Evolutionary conservation across 2,888 invertebrate genomes (phyloP), one percentile per base, ranked within the genome.

Genomic region (Himalopsyche tibetana): DNA sequence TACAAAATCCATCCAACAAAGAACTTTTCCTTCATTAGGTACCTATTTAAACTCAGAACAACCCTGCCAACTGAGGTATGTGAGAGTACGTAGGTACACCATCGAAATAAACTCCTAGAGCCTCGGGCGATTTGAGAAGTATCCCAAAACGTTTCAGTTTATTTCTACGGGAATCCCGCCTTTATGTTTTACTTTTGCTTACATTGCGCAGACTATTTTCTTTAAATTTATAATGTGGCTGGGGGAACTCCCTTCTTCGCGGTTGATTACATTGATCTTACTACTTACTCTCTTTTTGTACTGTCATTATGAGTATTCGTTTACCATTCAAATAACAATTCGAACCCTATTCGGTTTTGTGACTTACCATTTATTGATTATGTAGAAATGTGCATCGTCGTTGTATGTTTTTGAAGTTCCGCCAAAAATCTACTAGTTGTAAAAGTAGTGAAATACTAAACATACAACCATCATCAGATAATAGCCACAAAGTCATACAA

Each of bases 241-340:
- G n/a, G 81, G 87, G 83, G 69, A 85, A 63, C 36, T 85, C 85
- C 63, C 80, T 80, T 51, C 69, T 83, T 86, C 82, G 79, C 38
- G 81, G 86, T 63, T 87, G 87, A 87, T 87, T 87, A 82, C 85
- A 79, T 84, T 79, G 55, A 85, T 80, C 83, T 85, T 83, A 55
- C 74, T 74, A 74, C 40, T 40, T 38, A 74, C 40, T 40, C 55
- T 42, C 63, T 56, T 83, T 55, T 56, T 55, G 63, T 42, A 74
- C 63, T 69, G 63, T 56, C 38, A 69, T 69, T 74, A 51, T 69
- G 28, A 63, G 81, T 82, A 69, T 84, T 82, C 69, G 82, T 85
- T 85, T 69, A 82, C 81, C 63, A 69, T 85, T 63, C 82, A 12
- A 45, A 85, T 42, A 82, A 63, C 82, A 17, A 28, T 56, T 38